Conservation (phyloP, 2,797 vertebrate species). For the Sphenopsis melanotis region DNA sequence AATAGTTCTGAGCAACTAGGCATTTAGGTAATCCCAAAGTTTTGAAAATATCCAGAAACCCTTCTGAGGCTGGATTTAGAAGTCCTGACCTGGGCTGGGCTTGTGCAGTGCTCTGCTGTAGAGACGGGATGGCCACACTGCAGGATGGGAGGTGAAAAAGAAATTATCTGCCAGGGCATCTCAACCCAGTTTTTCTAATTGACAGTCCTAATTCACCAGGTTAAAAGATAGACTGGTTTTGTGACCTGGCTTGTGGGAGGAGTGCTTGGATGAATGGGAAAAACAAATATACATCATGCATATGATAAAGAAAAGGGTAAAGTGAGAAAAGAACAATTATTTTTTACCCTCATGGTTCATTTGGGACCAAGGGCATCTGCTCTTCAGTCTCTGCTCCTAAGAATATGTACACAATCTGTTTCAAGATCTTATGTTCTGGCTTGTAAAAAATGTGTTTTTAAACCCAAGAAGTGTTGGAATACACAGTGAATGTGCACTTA, state of each 20-base stretch:
- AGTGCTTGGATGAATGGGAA: not conserved
- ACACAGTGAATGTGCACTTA: conserved; percentile 42
- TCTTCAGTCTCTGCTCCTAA: not conserved
- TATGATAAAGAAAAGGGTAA: not conserved
- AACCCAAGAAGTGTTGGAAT: conserved; percentile 34
- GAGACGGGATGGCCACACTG: not conserved
- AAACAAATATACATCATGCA: not conserved
- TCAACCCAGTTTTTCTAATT: not conserved
- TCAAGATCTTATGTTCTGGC: not conserved
- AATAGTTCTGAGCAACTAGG: not conserved
- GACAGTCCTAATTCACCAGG: not conserved
- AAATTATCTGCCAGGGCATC: not conserved
- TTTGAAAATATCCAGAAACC: conserved; percentile 1
- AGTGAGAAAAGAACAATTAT: not conserved
- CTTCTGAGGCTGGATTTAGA: not conserved
- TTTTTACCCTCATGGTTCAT: not conserved
- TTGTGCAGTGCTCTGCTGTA: not conserved
- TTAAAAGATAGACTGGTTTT: not conserved
- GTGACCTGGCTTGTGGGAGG: not conserved
- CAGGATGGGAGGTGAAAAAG: not conserved
- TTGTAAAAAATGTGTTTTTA: conserved; percentile 28
- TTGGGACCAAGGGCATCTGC: not conserved
- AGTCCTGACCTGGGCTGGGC: not conserved
- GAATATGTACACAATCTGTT: not conserved
- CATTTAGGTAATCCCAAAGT: not conserved